Conservation (phyloP, 2,113 vertebrate genomes). For the Protobothrops mucrosquamatus region DNA sequence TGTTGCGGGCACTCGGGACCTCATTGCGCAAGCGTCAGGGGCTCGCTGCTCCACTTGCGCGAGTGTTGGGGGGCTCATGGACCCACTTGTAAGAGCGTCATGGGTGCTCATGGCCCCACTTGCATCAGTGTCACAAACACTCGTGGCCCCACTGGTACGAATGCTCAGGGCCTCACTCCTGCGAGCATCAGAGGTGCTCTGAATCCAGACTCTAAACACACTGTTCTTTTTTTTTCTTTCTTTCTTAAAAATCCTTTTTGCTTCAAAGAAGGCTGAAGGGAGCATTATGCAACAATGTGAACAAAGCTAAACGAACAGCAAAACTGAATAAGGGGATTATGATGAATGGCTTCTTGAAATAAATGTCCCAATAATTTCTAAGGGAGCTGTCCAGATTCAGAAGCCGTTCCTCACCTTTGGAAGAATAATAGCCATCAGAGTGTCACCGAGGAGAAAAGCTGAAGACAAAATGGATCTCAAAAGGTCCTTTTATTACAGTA, state of each 20-base stretch:
- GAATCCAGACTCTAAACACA: too few relatives aligned
- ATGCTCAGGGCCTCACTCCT: too few relatives aligned
- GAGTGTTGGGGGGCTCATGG: too few relatives aligned
- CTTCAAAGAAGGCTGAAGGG: not conserved
- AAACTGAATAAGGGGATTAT: not conserved
- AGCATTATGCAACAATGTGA: not conserved
- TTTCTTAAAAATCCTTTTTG: not conserved
- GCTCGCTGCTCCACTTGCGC: too few relatives aligned
- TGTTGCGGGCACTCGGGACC: too few relatives aligned
- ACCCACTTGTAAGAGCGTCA: too few relatives aligned
- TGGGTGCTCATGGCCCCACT: too few relatives aligned
- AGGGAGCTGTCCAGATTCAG: not conserved
- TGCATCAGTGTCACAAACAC: too few relatives aligned
- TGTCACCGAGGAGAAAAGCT: conserved; percentile 15
- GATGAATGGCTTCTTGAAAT: conserved; percentile 25
- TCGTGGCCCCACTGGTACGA: too few relatives aligned
- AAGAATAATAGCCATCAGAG: conserved; percentile 17
- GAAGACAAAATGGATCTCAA: conserved; percentile 12
- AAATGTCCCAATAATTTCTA: conserved; percentile 23
- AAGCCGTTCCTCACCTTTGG: not conserved
- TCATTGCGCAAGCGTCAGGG: too few relatives aligned
- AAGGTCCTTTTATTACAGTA: conserved; percentile 18
- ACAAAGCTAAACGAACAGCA: conserved; percentile 3
- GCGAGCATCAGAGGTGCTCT: too few relatives aligned
- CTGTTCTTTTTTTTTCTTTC: too few relatives aligned